Conservation (phyloP, 2,797 vertebrate genomes). For the Neopelma chrysocephalum region DNA sequence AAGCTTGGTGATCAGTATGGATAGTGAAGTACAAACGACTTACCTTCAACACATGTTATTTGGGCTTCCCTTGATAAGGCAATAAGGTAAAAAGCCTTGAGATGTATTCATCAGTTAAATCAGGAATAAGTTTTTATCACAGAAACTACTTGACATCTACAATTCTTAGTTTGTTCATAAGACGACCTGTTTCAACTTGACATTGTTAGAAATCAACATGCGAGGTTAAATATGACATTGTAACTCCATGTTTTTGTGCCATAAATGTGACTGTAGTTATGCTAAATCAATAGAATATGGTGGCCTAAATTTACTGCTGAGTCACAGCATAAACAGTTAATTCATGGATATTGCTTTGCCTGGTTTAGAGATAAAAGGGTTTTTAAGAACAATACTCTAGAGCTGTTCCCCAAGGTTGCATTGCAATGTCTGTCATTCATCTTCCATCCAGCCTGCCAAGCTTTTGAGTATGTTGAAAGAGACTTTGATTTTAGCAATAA, state of each 20-base stretch:
- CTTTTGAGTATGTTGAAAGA: background rate
- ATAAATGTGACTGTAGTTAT: background rate
- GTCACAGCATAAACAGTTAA: background rate
- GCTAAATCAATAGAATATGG: background rate
- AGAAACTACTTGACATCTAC: background rate
- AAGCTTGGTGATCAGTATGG: background rate
- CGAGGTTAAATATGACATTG: background rate
- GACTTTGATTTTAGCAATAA: constrained; percentile 33
- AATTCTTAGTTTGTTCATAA: background rate
- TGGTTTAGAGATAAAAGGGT: constrained; percentile 23
- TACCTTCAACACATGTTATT: background rate
- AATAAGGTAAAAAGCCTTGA: background rate
- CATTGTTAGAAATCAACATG: background rate
- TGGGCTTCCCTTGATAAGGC: background rate
- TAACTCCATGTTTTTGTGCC: background rate
- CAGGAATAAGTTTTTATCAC: background rate
- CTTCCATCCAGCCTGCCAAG: constrained; percentile 1
- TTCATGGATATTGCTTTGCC: constrained; percentile 24
- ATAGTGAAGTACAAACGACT: background rate
- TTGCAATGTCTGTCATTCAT: background rate
- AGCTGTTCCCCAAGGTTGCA: background rate
- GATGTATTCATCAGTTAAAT: background rate
- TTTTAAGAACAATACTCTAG: background rate
- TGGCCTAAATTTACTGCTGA: background rate
- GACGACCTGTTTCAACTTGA: background rate